Conservation (phyloP, 2,888 invertebrate species). For the Watsonalla binaria region DNA sequence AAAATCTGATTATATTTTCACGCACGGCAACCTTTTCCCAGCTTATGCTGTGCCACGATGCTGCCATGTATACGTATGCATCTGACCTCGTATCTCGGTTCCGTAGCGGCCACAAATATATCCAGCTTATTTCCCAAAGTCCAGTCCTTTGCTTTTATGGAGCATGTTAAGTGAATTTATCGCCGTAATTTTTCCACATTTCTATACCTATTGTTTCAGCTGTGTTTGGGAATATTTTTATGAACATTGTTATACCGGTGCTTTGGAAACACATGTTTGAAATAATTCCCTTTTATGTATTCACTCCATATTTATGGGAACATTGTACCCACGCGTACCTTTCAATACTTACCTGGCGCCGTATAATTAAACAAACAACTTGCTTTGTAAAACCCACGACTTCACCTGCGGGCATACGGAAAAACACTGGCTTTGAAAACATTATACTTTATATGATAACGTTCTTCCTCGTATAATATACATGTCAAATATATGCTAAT, state of each 20-base stretch:
- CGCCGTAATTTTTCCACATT: constrained; percentile 43
- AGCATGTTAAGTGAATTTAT: constrained; percentile 47
- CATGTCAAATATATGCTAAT: too few relatives aligned
- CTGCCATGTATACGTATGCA: neutral
- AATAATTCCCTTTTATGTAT: constrained; percentile 36
- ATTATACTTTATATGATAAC: too few relatives aligned
- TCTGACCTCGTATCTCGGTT: neutral
- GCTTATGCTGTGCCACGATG: neutral
- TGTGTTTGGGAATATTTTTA: constrained; percentile 39
- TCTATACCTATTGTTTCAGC: constrained; percentile 36
- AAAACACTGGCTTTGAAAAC: too few relatives aligned
- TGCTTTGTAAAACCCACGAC: too few relatives aligned
- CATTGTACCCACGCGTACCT: constrained; percentile 12
- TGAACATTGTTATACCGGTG: constrained; percentile 34
- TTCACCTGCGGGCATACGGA: too few relatives aligned
- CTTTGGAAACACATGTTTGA: constrained; percentile 35
- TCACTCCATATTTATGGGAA: constrained; percentile 25
- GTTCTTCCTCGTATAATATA: too few relatives aligned
- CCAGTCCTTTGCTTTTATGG: constrained; percentile 41
- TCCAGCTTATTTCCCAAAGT: constrained; percentile 30
- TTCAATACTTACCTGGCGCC: constrained; percentile 9
- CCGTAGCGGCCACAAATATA: constrained; percentile 17
- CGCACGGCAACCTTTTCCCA: neutral
- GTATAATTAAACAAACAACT: neutral
- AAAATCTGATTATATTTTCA: constrained; percentile 2